Percentiles rank a stretch among this genome's conserved stretches.
These are phyloP conservation scores for Campaea margaritaria DNA, from an alignment of 2,888 invertebrate genomes.

Conservation along the genomic window DNA sequence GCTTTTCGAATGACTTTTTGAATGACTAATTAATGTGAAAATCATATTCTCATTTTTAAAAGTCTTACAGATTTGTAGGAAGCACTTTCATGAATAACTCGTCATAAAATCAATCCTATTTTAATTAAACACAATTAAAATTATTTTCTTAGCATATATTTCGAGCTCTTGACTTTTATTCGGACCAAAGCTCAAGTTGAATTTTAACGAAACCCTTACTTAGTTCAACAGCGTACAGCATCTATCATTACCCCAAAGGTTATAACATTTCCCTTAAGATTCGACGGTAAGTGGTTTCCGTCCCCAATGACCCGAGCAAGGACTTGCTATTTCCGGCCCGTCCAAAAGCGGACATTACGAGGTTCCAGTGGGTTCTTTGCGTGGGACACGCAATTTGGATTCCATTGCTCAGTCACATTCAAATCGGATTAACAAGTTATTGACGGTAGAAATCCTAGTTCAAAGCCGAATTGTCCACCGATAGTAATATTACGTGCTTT, in stretches of 20 bases:
- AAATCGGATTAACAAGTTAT: neutral
- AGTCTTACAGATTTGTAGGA: no score
- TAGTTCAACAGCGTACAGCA: conserved; percentile 1
- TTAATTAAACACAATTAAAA: no score
- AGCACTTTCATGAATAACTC: neutral
- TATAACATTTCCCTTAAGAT: conserved; percentile 25
- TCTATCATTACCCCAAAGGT: conserved; percentile 15
- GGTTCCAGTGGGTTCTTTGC: conserved; percentile 5
- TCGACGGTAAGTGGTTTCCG: conserved; percentile 34
- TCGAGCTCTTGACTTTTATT: no score
- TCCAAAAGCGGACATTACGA: conserved; percentile 30
- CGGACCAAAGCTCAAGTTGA: neutral
- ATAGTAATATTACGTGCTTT: no score
- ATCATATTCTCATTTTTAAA: no score
- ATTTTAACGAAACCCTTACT: neutral
- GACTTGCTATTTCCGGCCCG: conserved; percentile 36
- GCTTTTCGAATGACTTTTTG: no score
- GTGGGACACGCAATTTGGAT: conserved; percentile 3
- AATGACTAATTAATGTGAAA: no score
- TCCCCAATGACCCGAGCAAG: conserved; percentile 18
- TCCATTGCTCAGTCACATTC: neutral
- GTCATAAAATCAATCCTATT: neutral
- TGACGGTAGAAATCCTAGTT: no score
- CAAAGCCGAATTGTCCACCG: no score
- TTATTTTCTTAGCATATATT: no score